A percentile compares a stretch with the other conserved stretches of the same genome.
These are phyloP conservation scores for Thaumetopoea pityocampa DNA, from an alignment of 1,140 invertebrate species.

Conservation along the genomic window DNA sequence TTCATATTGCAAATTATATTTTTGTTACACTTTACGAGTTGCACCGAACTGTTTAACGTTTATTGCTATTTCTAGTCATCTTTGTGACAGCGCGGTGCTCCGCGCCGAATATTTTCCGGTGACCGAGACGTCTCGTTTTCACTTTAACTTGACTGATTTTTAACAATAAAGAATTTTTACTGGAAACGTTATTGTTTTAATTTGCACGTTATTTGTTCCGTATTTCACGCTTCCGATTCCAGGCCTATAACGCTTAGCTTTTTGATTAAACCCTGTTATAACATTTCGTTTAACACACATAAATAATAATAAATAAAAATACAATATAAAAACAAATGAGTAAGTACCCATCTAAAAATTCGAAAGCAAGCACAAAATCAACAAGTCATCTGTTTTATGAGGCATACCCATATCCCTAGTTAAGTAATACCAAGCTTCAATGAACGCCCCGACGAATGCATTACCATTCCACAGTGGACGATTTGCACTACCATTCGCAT, in stretches of 20 bases:
- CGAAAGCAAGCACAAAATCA: not conserved
- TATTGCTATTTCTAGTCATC: slow-evolving; percentile 51
- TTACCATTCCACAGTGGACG: slow-evolving; percentile 14
- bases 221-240: slow-evolving; percentile 49
- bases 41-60: slow-evolving; percentile 31
- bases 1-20: slow-evolving; percentile 37
- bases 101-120: slow-evolving; percentile 34
- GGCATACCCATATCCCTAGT: too few species aligned
- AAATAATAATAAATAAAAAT: slow-evolving; percentile 14
- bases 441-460: slow-evolving; percentile 8
- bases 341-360: not conserved
- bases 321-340: slow-evolving; percentile 1
- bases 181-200: slow-evolving; percentile 63
- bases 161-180: slow-evolving; percentile 68
- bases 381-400: too few species aligned
- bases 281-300: slow-evolving; percentile 20
- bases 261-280: slow-evolving; percentile 31
- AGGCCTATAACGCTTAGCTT: slow-evolving; percentile 66
- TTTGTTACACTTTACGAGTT: slow-evolving; percentile 33
- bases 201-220: slow-evolving; percentile 50
- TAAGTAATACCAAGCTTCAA: slow-evolving; percentile 10
- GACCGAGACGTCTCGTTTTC: slow-evolving; percentile 55
- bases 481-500: slow-evolving; percentile 44
- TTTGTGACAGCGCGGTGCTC: slow-evolving; percentile 44
- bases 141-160: slow-evolving; percentile 73